Base-by-base conservation (phyloP, 2,113 vertebrate genomes). In the Corvus hawaiiensis region DNA sequence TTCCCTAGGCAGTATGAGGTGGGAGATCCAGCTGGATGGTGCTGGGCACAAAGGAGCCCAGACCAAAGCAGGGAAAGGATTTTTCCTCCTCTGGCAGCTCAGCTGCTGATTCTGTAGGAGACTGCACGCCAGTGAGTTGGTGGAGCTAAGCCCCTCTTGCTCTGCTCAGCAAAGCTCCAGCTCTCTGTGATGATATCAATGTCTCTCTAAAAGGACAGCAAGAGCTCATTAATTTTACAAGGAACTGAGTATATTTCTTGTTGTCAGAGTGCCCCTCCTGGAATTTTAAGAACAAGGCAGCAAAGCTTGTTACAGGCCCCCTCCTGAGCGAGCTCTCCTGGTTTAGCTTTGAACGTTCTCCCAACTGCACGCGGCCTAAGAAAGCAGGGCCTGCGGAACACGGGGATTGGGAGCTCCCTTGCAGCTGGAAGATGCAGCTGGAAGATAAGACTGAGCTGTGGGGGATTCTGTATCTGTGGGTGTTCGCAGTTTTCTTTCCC, bases 191-290 rank as follows among this genome's bases (percentile, higher is more conserved):
- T 61, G 83, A 4, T 66, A 86, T 43, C 89, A 41, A 5, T 12
- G 43, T 61, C 58, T 83, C 62, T 13, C 73, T 54, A 46, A 80
- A 55, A 46, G 46, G 37, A 84, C 1, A 26, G 67, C 67, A 88
- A 21, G 63, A 86, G 80, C 80, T 83, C 87, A 81, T 89, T 89
- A 71, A 89, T 89, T 95, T 94, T 84, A 91, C 89, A 96, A 89
- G 73, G 37, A 84, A 43, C 51, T 51, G 84, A 86, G 73, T 12
- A 9, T 20, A 74, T 89, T 96, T 81, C 87, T 69, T 78, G 61
- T 84, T 91, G 64, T 80, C 63, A 39, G 83, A 41, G 39, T 6
- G 43, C 81, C 46, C 91, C 92, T 87, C 55, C 77, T 35, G 84
- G 76, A 89, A 81, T 94, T 81, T 63, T 27, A 93, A 94, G 52